Percentiles rank a stretch among this genome's conserved stretches.
These are phyloP conservation scores for Trinorchestia longiramus DNA, from an alignment of 1,140 invertebrate genomes.

Conservation along the genomic window DNA sequence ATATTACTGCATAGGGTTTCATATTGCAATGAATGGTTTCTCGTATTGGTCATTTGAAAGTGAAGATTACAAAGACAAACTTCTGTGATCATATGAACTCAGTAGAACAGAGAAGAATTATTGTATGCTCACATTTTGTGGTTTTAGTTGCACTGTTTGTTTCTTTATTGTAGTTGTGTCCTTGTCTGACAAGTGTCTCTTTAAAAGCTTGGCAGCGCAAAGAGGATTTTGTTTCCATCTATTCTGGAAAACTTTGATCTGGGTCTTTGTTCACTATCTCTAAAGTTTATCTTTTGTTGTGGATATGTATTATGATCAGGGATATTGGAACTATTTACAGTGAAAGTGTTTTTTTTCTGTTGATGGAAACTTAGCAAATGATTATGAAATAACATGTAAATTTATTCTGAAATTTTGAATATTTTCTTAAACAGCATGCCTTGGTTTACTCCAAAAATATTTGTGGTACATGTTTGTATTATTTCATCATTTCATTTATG, in stretches of 20 bases:
- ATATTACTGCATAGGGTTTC: neutral
- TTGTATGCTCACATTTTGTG: neutral
- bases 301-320: neutral
- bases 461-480: too few relatives aligned
- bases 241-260: neutral
- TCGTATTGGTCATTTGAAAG: too few relatives aligned
- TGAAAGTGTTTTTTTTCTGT: neutral
- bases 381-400: too few relatives aligned
- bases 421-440: too few relatives aligned
- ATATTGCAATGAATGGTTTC: neutral
- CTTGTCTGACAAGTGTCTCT: neutral
- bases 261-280: neutral
- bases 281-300: neutral
- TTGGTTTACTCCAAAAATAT: too few relatives aligned
- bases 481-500: too few relatives aligned
- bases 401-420: too few relatives aligned
- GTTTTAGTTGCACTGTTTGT: neutral
- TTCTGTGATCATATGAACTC: neutral
- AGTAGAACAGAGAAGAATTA: neutral
- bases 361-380: too few relatives aligned
- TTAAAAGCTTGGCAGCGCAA: neutral
- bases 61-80: neutral
- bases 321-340: neutral
- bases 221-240: neutral
- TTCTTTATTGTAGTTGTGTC: neutral